Conservation (phyloP, 2,888 invertebrate species). For the Drosophila pseudotakahashii region DNA sequence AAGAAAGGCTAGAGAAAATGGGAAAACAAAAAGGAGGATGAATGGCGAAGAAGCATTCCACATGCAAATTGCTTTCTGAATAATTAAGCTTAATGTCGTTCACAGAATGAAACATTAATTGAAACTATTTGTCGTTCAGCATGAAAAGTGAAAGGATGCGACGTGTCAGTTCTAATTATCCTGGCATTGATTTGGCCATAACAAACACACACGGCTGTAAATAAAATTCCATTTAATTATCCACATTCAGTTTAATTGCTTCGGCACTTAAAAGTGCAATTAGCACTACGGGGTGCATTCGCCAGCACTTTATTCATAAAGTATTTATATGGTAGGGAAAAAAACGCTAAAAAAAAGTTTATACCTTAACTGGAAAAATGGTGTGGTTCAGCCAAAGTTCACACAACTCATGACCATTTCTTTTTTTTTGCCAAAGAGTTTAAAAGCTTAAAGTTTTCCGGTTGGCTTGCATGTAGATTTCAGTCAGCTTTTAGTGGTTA, state of each 20-base stretch:
- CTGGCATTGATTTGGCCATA: conserved; percentile 32
- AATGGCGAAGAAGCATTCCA: conserved; percentile 7
- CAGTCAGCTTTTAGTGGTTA: conserved; percentile 7
- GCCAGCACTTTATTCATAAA: conserved; percentile 12
- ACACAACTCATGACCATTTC: conserved; percentile 6
- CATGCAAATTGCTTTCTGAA: conserved; percentile 62
- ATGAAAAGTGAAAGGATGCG: conserved; percentile 32
- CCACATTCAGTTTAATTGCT: conserved; percentile 40
- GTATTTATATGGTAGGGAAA: neutral
- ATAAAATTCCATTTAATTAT: conserved; percentile 32
- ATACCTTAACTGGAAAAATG: neutral
- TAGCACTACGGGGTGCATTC: conserved; percentile 17
- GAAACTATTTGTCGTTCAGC: conserved; percentile 40
- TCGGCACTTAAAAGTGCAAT: conserved; percentile 46
- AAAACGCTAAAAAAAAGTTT: neutral
- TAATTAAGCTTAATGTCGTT: conserved; percentile 61
- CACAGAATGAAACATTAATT: conserved; percentile 58
- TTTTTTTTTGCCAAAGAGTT: neutral
- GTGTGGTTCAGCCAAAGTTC: conserved; percentile 12
- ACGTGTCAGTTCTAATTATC: conserved; percentile 22
- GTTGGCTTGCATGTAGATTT: conserved; percentile 11
- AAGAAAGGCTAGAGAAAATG: conserved; percentile 1
- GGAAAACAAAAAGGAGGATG: neutral
- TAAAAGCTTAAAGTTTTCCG: conserved; percentile 18
- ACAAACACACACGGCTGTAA: conserved; percentile 7